Conservation (phyloP, 1,140 invertebrate genomes). For the Heliconius melpomene region DNA sequence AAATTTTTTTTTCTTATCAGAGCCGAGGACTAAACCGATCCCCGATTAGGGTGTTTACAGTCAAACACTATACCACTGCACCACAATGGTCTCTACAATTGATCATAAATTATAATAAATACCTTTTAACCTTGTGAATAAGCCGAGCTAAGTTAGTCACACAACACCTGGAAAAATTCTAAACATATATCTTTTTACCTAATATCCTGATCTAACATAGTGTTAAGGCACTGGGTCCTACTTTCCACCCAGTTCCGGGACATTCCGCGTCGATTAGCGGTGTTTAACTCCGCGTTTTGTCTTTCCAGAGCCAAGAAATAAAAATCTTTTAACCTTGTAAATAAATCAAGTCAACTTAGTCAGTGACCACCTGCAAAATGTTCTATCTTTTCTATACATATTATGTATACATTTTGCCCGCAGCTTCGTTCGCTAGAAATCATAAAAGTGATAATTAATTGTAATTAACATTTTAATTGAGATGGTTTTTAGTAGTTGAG, state of each 20-base stretch:
- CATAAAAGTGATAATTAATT: neutral
- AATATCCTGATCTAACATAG: too few relatives aligned
- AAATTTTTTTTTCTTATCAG: too few relatives aligned
- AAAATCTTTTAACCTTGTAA: neutral
- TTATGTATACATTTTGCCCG: neutral
- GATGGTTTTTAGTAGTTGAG: neutral
- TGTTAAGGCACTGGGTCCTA: too few relatives aligned
- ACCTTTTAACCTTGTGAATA: neutral
- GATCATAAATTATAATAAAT: neutral
- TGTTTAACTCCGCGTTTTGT: too few relatives aligned
- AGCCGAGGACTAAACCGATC: neutral
- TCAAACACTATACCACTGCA: neutral
- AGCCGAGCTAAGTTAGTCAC: neutral
- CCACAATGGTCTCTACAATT: neutral
- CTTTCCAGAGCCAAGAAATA: too few relatives aligned
- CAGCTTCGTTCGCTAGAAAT: neutral
- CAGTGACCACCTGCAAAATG: neutral
- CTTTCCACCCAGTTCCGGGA: too few relatives aligned
- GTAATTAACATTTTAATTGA: neutral
- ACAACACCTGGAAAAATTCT: neutral
- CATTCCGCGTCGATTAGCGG: too few relatives aligned
- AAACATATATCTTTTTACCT: too few relatives aligned
- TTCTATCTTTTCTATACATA: neutral
- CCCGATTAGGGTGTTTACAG: neutral
- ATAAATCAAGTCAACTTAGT: neutral